These are phyloP conservation scores for Himalopsyche kuldschensis DNA, from an alignment of 2,888 invertebrate genomes.

Conservation along the genomic window DNA sequence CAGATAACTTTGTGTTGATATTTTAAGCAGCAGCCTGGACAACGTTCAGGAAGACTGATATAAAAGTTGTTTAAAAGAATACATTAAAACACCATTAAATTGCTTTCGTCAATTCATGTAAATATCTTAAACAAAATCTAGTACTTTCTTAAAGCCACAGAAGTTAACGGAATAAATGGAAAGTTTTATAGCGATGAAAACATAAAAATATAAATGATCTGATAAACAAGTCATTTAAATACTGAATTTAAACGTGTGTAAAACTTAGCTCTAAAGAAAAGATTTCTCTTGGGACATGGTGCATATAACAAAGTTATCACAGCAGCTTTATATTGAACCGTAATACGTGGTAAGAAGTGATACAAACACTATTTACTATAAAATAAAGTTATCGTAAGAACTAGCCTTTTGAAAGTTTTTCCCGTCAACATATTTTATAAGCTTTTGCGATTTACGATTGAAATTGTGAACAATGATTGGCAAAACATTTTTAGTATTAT, in stretches of 20 bases:
- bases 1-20: no score
- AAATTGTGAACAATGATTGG: not conserved
- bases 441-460: no score
- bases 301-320: constrained; percentile 8
- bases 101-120: no score
- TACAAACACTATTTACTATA: constrained; percentile 1
- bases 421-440: not conserved
- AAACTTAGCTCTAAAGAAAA: not conserved
- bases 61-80: no score
- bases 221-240: not conserved
- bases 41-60: no score
- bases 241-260: not conserved
- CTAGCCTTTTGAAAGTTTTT: not conserved
- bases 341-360: not conserved
- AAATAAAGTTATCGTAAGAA: not conserved
- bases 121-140: no score
- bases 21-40: no score
- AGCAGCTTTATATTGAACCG: not conserved
- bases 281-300: not conserved
- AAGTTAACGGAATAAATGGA: not conserved
- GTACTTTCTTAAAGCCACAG: no score
- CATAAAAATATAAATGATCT: not conserved
- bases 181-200: not conserved
- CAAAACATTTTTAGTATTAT: not conserved
- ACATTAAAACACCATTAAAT: no score